phyloP scores from a whole-genome alignment of 2,113 vertebrate genomes.

The Jaculus jaculus region DNA sequence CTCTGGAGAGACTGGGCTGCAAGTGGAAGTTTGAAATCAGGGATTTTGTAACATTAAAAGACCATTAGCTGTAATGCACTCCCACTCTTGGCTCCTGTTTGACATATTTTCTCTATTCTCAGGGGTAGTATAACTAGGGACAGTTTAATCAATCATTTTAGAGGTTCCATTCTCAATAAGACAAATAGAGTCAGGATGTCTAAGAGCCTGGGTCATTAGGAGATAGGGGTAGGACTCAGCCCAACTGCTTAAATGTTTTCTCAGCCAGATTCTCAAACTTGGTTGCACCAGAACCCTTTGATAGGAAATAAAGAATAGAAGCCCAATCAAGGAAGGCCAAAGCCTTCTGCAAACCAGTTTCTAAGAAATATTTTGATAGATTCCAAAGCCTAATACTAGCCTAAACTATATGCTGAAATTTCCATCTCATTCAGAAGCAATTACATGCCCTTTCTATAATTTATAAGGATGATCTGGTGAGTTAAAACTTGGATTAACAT shows the following conservation, averaged over 20 bases:
- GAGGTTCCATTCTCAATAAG: neutral
- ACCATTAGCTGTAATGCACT: neutral
- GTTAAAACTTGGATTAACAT: constrained; percentile 32
- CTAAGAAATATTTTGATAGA: neutral
- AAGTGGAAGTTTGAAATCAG: neutral
- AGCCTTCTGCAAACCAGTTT: neutral
- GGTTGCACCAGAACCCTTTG: neutral
- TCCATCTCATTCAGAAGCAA: neutral
- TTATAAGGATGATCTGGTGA: neutral
- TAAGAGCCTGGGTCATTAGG: neutral
- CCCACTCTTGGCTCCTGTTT: neutral
- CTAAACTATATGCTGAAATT: neutral
- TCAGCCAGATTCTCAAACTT: neutral
- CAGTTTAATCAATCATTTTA: neutral
- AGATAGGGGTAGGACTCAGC: neutral
- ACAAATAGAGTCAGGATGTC: neutral
- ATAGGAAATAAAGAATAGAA: neutral
- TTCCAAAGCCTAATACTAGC: neutral
- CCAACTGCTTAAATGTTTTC: neutral
- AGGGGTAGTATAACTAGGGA: neutral
- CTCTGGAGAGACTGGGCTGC: neutral
- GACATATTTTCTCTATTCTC: neutral
- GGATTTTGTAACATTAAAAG: neutral
- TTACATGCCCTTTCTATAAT: neutral
- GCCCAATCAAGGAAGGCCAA: neutral